Conservation (phyloP, 1,140 invertebrate genomes). For the Cyclargus thomasi region DNA sequence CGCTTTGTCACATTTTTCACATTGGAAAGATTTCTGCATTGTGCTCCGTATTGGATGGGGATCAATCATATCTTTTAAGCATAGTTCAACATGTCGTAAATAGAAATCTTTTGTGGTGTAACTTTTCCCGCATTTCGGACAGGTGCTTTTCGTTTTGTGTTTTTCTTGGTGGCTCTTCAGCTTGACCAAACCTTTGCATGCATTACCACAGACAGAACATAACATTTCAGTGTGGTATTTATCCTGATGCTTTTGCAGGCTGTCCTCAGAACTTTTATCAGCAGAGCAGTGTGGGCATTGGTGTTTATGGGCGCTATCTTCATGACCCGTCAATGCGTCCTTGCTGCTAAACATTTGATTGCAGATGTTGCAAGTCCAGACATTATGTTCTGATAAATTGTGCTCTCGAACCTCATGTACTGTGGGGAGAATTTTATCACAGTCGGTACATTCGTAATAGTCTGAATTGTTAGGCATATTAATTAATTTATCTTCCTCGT, state of each 20-base stretch:
- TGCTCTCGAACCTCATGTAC: constrained; percentile 38
- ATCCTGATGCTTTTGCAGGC: constrained; percentile 40
- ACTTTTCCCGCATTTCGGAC: constrained; percentile 58
- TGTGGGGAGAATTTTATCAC: constrained; percentile 35
- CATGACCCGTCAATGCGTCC: constrained; percentile 37
- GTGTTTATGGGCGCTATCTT: constrained; percentile 32
- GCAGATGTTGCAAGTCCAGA: constrained; percentile 48
- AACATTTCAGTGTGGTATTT: constrained; percentile 38
- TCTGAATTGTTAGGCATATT: constrained; percentile 23
- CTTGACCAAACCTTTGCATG: constrained; percentile 44
- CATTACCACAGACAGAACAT: constrained; percentile 55
- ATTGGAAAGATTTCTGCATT: constrained; percentile 42
- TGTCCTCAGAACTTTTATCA: constrained; percentile 34
- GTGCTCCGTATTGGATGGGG: constrained; percentile 53
- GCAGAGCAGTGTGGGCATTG: constrained; percentile 45
- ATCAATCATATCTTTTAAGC: constrained; percentile 46
- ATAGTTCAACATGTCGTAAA: constrained; percentile 54
- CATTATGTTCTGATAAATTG: constrained; percentile 37
- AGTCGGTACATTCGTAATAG: constrained; percentile 37
- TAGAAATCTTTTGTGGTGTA: constrained; percentile 57
- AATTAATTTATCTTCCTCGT: constrained; percentile 20
- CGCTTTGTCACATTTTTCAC: constrained; percentile 56
- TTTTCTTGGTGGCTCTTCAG: constrained; percentile 51
- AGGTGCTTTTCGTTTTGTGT: constrained; percentile 42
- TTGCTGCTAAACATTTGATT: constrained; percentile 38